Base-by-base conservation (phyloP, 2,113 vertebrate species). In the Australoheros scitulus region DNA sequence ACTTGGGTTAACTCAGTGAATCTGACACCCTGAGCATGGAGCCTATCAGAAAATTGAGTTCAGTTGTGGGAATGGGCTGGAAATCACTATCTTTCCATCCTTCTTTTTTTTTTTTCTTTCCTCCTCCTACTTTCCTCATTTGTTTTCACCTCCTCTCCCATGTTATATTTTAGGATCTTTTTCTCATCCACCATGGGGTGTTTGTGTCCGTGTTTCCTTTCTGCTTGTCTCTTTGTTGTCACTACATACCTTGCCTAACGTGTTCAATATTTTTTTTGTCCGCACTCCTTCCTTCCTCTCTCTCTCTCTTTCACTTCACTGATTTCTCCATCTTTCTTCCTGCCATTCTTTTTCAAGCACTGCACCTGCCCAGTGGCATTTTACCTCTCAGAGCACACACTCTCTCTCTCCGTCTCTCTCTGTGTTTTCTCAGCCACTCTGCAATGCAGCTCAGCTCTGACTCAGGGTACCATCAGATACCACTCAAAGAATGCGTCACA, bases 381-480 rank as follows among this genome's bases (percentile, higher is more conserved):
- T 91, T 84, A 83, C 63, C 76, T 85, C 81, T 81, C 55, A 74
- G 14, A 43, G 78, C 52, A 29, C 83, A 15, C 74, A 11, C 77
- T 26, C 56, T 75, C 32, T 34, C 32, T 34, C 29, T 29, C 74
- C 11, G 74, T 26, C 52, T 60, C 56, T 65, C 32, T 34, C 32
- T 34, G 72, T 88, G 79, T 92, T 86, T 89, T 80, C 81, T 76
- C 76, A 87, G 79, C 87, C 83, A 86, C 93, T 94, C 92, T 94
- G 83, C 89, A 90, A 9, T 83, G 85, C 88, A 91, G 91, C 86
- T 93, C 79, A 59, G 80, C 89, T 92, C 92, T 94, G 91, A 94
- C 93, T 89, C 90, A 91, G 89, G 81, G 70, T 90, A 84, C 89
- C 90, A 88, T 94, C 91, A 94, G 92, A 92, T 94, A 95, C 83